phyloP scores from a whole-genome alignment of 1,140 invertebrate species.

The Chelonus insularis region DNA sequence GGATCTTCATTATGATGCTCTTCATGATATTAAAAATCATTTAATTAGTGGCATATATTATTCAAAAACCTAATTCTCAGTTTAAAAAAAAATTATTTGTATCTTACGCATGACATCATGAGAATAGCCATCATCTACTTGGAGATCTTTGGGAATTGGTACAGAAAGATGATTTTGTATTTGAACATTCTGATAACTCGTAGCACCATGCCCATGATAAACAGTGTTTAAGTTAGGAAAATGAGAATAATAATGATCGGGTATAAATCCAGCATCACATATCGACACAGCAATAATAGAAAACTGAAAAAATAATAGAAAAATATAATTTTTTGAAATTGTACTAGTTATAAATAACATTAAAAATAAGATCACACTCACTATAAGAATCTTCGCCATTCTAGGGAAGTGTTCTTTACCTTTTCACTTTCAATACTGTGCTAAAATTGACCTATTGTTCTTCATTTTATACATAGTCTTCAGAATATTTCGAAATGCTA shows the following conservation, averaged over 20 bases:
- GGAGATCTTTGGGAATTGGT: constrained; percentile 34
- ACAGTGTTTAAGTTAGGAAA: constrained; percentile 46
- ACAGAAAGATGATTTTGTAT: constrained; percentile 39
- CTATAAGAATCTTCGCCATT: background rate
- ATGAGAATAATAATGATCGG: constrained; percentile 34
- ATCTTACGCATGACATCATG: background rate
- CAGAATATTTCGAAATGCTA: constrained; percentile 17
- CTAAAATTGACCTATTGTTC: constrained; percentile 38
- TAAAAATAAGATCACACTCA: constrained; percentile 32
- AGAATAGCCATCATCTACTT: constrained; percentile 32
- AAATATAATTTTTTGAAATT: constrained; percentile 30
- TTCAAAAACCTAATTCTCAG: no score
- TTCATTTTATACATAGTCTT: constrained; percentile 38
- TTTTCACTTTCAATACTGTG: background rate
- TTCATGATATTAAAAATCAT: no score
- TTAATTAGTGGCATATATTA: no score
- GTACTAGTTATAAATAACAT: constrained; percentile 28
- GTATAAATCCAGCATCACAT: constrained; percentile 39
- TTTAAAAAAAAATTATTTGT: no score
- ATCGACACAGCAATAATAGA: constrained; percentile 30
- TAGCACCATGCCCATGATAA: constrained; percentile 47
- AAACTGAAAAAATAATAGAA: constrained; percentile 37
- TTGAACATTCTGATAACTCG: constrained; percentile 48
- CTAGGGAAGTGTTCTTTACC: background rate
- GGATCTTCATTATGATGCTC: no score